Base-by-base conservation (phyloP, 2,797 vertebrate genomes). In the Malurus splendens region DNA sequence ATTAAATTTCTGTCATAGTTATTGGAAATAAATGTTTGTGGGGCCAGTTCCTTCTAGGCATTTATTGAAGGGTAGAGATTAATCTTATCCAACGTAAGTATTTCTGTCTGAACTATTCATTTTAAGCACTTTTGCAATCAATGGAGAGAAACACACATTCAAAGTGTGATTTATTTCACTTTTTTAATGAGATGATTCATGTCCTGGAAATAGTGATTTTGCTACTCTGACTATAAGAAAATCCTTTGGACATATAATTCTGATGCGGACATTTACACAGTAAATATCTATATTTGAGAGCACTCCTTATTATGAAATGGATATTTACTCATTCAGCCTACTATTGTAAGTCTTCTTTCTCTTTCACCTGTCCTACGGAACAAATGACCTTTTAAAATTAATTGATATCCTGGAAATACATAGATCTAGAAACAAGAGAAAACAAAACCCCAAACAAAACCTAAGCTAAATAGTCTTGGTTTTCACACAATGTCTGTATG, bases 401-500 rank as follows among this genome's bases (percentile, higher is more conserved):
- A 52, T 5, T 52, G 30, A 38, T 51, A 45, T 38, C 5, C 25
- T 82, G 27, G 24, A 83, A 80, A 66, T 24, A 59, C 15, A 67
- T 2, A 60, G 7, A 24, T 25, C 3, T 6, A 55, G 5, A 76
- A 77, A 39, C 2, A 88, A 74, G 14, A 14, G 41, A 47, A 33
- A 38, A 54, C 36, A 17, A 5, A 36, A 24, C 2, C 1, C 8
- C 6, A 32, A 48, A 6, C 9, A 8, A 32, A 48, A 9, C 3
- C 6, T 42, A 64, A 32, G 10, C 10, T 14, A 2, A 1, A 50
- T 24, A 51, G 1, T 25, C 6, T 65, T 8, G 0, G 0, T 56
- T 80, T 82, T 33, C 17, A 57, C 15, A 50, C 17, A 66, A 9
- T 30, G 15, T 2, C 17, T 62, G 9, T 7, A 56, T 7, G 10